Evolutionary conservation across 2,888 invertebrate species (phyloP), one percentile per base, ranked within the genome.

Genomic region (Odontocerum albicorne): DNA sequence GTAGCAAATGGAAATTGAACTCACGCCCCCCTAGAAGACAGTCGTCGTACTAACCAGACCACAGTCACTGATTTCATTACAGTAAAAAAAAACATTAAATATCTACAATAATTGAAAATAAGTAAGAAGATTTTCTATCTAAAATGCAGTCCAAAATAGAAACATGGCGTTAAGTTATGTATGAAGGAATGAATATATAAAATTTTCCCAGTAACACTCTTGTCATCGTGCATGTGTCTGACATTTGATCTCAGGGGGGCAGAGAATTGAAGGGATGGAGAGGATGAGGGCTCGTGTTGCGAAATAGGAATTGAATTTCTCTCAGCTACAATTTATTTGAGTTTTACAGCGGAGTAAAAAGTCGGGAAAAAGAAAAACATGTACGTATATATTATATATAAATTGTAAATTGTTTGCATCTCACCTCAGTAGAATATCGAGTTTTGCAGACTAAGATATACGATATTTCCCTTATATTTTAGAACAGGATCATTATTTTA

Each of bases 241-340:
- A 46, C 46, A 31, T 46, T 36, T 46, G 33, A 46, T 46, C 33
- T 33, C 35, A 1, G 4, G 33, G 17, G 46, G 19, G 27, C 15
- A 44, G 16, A 13, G 32, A 27, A 27, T 16, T 4, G n/a, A 8
- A 10, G 33, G 22, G 20, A 32, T 20, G 16, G 19, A 27, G 42
- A 31, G 49, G 42, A 33, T 32, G 35, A 22, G 45, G 38, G 31
- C 17, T 44, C 31, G 13, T 17, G 38, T 45, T 46, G 22, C 45
- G 20, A 38, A 46, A 53, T 20, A 27, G 40, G 53, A 53, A 53
- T 53, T 46, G 40, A 53, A 53, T 46, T 53, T 53, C 53, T 21
- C 21, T 21, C 10, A 19, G 45, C 15, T 32, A 46, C 53, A 53
- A 52, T 22, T 53, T 46, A 40, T 53, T 16, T 36, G 46, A 35